Base-by-base conservation (phyloP, 2,113 vertebrate species). In the Dermatemys mawii region DNA sequence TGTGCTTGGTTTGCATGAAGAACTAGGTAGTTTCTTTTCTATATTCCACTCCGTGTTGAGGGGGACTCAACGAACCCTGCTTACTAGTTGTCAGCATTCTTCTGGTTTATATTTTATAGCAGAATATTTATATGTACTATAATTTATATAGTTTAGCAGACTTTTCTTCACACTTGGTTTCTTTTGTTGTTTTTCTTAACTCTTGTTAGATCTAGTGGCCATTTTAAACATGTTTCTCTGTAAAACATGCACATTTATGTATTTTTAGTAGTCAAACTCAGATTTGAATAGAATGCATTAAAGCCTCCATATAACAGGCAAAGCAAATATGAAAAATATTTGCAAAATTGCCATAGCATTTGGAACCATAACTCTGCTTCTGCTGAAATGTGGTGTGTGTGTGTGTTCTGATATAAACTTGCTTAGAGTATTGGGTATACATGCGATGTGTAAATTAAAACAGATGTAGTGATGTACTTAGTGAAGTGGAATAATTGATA, bases 301-400 rank as follows among this genome's bases (percentile, higher is more conserved):
- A 67, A 70, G 17, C 21, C 38, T 41, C 38, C 21, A 73, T 73
- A 21, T 24, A 41, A 22, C 17, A 70, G n/a, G 67, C 24, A 82
- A 80, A 97, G 83, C 75, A 78, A 49, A 73, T 57, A 51, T 84
- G 81, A 91, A 91, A 93, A 90, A 67, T 63, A 10, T 35, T 90
- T 90, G 48, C 19, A 79, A 19, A 88, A 73, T 27, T 80, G 67
- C 54, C 48, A 10, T 93, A 50, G 26, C 57, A 60, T 93, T 94
- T 88, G 26, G 29, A 90, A 49, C 70, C 41, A 2, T 81, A 57
- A n/a, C 22, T 93, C 11, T 78, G 49, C 57, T 93, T 92, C 86
- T 90, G 32, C 55, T 12, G 54, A 21, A 17, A 53, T 89, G 0
- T 44, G 73, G 50, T 46, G 53, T 24, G 19, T 51, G 44, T 1